These are phyloP conservation scores for Halictus quadricinctus DNA, from an alignment of 2,888 invertebrate species.

Conservation along the genomic window DNA sequence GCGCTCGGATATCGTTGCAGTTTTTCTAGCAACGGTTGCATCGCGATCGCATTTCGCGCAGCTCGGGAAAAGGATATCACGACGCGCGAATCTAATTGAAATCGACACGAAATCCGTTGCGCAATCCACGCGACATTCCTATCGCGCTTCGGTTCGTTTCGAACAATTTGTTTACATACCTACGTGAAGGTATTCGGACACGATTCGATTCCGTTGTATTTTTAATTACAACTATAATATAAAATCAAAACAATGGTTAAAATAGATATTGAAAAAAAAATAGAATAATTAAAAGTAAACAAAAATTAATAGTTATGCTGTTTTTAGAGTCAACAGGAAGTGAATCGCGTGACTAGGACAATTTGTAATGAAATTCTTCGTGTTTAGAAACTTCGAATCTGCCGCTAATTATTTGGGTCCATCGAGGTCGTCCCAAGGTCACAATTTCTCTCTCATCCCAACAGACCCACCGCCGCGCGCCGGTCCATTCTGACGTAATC, in stretches of 20 bases:
- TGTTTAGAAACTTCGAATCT: too few species aligned
- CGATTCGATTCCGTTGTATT: too few species aligned
- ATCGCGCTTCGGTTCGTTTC: not conserved
- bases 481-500: constrained; percentile 27
- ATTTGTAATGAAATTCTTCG: too few species aligned
- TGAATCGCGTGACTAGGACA: too few species aligned
- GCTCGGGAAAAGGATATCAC: not conserved
- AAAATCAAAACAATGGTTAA: too few species aligned
- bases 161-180: not conserved
- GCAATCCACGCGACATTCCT: not conserved
- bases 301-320: too few species aligned
- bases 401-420: not conserved
- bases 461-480: not conserved
- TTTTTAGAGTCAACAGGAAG: too few species aligned
- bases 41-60: not conserved
- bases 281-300: too few species aligned
- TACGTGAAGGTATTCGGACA: too few species aligned
- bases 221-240: too few species aligned
- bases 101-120: not conserved
- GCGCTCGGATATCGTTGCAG: constrained; percentile 4
- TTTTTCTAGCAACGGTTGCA: constrained; percentile 11
- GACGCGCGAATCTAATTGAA: not conserved
- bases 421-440: not conserved
- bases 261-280: too few species aligned
- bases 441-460: not conserved